phyloP scores from a whole-genome alignment of 2,113 vertebrate species.

The Dipodomys ordii region DNA sequence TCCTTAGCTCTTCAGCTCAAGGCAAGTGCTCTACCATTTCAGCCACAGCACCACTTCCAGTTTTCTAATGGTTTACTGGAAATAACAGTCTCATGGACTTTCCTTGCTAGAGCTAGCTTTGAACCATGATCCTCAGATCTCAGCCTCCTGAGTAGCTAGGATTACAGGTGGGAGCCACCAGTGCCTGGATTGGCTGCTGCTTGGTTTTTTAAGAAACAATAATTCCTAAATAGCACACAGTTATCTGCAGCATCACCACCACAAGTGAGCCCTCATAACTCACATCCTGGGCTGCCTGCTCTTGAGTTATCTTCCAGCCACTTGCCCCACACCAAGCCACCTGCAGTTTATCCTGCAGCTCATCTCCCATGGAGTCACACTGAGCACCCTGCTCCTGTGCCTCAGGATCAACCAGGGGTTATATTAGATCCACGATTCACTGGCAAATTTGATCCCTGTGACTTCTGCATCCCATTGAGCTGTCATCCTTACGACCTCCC shows the following conservation, averaged over 20 bases:
- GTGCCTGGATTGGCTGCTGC: too few species aligned
- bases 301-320: background rate
- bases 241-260: background rate
- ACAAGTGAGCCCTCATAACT: fast-evolving
- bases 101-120: too few species aligned
- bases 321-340: background rate
- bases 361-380: background rate
- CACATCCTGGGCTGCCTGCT: background rate
- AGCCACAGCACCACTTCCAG: too few species aligned
- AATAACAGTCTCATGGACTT: too few species aligned
- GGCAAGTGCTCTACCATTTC: too few species aligned
- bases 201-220: background rate
- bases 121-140: too few species aligned
- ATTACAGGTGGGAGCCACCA: too few species aligned
- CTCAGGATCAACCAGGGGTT: background rate
- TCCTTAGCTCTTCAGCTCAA: too few species aligned
- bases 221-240: background rate
- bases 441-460: background rate
- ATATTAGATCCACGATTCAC: background rate
- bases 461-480: background rate
- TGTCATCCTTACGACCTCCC: too few species aligned
- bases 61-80: too few species aligned
- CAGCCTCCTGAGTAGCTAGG: too few species aligned
- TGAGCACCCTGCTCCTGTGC: background rate
- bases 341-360: background rate